phyloP scores from a whole-genome alignment of 2,797 vertebrate genomes.

The Melanotaenia boesemani region DNA sequence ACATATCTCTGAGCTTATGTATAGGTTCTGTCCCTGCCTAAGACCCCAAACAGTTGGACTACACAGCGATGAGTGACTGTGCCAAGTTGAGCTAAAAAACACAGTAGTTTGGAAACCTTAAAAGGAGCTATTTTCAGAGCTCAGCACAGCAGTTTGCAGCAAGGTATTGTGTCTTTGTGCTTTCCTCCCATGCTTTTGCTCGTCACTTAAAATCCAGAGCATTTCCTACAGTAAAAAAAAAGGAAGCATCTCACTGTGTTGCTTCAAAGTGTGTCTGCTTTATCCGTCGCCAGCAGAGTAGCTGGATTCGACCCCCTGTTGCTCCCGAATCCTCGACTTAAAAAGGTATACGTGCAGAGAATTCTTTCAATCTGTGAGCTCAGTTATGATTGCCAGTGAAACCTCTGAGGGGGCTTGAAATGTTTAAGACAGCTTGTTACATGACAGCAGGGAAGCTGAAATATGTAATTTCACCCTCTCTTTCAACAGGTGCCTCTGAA shows the following conservation, averaged over 20 bases:
- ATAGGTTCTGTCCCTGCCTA: conserved; percentile 34
- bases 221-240: conserved; percentile 14
- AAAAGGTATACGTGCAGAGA: conserved; percentile 30
- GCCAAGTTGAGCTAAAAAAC: conserved; percentile 23
- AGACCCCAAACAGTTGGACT: conserved; percentile 30
- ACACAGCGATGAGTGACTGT: conserved; percentile 11
- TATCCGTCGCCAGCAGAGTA: conserved; percentile 19
- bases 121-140: conserved; percentile 31
- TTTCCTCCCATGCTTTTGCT: neutral
- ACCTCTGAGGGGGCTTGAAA: conserved; percentile 35
- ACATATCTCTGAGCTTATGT: conserved; percentile 29
- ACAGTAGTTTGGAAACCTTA: conserved; percentile 25
- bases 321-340: conserved; percentile 29
- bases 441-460: conserved; percentile 42
- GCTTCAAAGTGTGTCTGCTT: conserved; percentile 32
- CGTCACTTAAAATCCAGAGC: conserved; percentile 5
- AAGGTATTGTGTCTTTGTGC: neutral
- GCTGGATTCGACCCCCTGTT: conserved; percentile 29
- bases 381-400: conserved; percentile 39
- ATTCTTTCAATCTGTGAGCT: conserved; percentile 30
- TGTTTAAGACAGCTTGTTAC: conserved; percentile 29
- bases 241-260: neutral
- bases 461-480: conserved; percentile 69
- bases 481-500: conserved; percentile 64
- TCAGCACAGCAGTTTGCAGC: neutral